Conservation (phyloP, 2,113 vertebrate genomes). For the Coptodon rendalli region DNA sequence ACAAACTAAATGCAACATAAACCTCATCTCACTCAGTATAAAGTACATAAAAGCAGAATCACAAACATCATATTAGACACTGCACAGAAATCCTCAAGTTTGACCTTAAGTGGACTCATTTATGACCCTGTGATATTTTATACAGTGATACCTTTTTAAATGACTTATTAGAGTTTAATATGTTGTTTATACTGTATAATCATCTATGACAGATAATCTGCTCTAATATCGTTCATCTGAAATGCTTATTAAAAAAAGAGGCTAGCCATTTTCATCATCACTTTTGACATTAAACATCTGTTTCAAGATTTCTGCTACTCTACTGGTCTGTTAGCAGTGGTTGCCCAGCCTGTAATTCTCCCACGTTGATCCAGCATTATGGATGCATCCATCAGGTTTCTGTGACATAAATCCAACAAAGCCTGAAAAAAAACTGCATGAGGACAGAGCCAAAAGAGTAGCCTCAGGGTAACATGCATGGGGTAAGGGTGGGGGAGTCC, state of each 20-base stretch:
- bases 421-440: background rate
- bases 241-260: background rate
- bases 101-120: background rate
- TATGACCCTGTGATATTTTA: background rate
- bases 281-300: background rate
- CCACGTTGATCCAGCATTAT: background rate
- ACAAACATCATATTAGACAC: background rate
- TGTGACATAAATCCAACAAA: background rate
- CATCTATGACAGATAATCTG: background rate
- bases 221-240: background rate
- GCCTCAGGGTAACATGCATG: background rate
- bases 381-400: background rate
- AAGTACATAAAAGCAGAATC: background rate
- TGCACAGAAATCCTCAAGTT: background rate
- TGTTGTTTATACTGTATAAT: background rate
- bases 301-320: background rate
- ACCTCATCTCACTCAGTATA: background rate
- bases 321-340: background rate
- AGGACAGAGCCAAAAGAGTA: background rate
- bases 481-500: background rate
- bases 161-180: background rate
- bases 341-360: background rate
- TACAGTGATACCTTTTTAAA: background rate
- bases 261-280: background rate
- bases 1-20: background rate